Base-by-base conservation (phyloP, 2,797 vertebrate genomes). In the Pantherophis alleghaniensis region DNA sequence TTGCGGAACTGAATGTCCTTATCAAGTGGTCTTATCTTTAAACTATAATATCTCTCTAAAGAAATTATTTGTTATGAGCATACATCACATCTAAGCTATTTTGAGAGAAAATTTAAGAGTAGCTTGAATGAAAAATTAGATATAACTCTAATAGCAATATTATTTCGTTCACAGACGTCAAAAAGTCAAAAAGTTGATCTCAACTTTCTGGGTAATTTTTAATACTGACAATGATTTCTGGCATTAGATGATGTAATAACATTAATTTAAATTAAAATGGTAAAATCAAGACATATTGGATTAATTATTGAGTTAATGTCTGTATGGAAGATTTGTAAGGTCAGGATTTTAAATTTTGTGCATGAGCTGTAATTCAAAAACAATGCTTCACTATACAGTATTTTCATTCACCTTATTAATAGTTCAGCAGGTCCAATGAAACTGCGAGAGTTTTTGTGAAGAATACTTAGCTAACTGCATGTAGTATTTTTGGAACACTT, bases 391-490 rank as follows among this genome's bases (percentile, higher is more conserved):
- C 6, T 47, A 63, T 86, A 28, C 59, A 32, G 28, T 51, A 51
- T 13, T 89, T 89, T 57, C 91, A 51, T 69, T 92, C 86, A 92
- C 63, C 56, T 90, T 87, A 92, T 95, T 87, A 24, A 24, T 89
- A 87, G 59, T 93, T 18, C 60, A 93, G 86, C 60, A 93, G 56
- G 20, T 93, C 0, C 0, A 88, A 92, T 90, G 24, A 63, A 26
- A 91, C 12, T 90, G 5, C 14, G 47, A 87, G 92, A 12, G 18
- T 92, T 93, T 92, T 57, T 24, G 5, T 90, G 83, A 94, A 92
- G 83, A 59, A 55, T 20, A 92, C 32, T 88, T 61, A 74, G 53
- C 12, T 74, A 51, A 7, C 2, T 55, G 22, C 24, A 3, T 79
- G 13, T 61, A 61, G 47, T 5, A 91, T 42, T 56, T 91, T 74